These are phyloP conservation scores for Nettapus auritus DNA, from an alignment of 2,113 vertebrate species.

Conservation along the genomic window DNA sequence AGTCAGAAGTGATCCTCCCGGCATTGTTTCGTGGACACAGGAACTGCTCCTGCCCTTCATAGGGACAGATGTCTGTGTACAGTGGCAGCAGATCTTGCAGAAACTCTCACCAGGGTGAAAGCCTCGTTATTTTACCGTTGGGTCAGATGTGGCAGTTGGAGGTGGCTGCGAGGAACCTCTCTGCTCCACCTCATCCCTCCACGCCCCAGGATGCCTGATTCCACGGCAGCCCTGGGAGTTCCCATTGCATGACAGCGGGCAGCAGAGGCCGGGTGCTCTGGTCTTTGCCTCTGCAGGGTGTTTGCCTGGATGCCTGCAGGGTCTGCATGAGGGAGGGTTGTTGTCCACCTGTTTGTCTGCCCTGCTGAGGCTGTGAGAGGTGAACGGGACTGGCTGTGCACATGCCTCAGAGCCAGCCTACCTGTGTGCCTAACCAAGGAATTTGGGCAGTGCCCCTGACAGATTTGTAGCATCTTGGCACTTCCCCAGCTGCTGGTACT, in stretches of 20 bases:
- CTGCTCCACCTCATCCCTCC: neutral
- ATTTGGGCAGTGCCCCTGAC: neutral
- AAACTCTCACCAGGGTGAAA: neutral
- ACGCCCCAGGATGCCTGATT: neutral
- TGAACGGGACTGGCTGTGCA: neutral
- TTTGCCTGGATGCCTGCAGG: neutral
- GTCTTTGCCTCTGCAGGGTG: neutral
- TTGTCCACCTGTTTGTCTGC: neutral
- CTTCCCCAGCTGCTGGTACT: neutral
- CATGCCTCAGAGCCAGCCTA: neutral
- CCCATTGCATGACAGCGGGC: accelerated
- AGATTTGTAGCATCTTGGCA: neutral
- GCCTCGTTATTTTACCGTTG: neutral
- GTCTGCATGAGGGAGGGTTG: neutral
- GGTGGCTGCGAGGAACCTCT: neutral
- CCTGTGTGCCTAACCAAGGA: neutral
- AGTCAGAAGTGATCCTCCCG: neutral
- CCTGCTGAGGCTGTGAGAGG: neutral
- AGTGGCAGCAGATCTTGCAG: neutral
- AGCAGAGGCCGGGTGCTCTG: accelerated
- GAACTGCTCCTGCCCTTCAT: neutral
- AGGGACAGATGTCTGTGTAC: accelerated
- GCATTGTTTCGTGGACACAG: neutral
- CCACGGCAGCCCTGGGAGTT: neutral
- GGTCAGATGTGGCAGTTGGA: accelerated